Conservation (phyloP, 2,113 vertebrate species). For the Melanerpes formicivorus region DNA sequence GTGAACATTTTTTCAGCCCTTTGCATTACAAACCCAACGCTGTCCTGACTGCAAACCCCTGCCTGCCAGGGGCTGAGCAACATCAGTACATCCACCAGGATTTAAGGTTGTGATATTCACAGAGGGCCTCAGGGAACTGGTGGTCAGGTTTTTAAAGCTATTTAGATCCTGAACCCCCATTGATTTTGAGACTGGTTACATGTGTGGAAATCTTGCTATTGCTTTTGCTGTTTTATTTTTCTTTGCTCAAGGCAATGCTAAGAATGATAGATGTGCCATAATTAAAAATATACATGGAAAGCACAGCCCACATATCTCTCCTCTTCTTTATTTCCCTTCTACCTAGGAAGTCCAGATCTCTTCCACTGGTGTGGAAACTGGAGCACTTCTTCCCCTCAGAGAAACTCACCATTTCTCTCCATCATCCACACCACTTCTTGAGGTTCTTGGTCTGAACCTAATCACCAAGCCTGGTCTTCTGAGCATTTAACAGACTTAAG, state of each 20-base stretch:
- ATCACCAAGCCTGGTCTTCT: not conserved
- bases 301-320: not conserved
- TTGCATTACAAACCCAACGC: not conserved
- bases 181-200: constrained; percentile 45
- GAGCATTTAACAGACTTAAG: not conserved
- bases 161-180: constrained; percentile 27
- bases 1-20: not conserved
- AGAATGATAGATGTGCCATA: constrained; percentile 45
- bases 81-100: not conserved
- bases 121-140: not conserved
- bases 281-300: constrained; percentile 55
- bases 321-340: constrained; percentile 1
- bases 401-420: not conserved
- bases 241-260: constrained; percentile 46
- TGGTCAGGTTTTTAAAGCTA: constrained; percentile 29
- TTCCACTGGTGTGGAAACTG: not conserved
- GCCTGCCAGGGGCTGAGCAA: not conserved
- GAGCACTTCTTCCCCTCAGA: not conserved
- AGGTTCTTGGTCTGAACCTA: not conserved
- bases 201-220: constrained; percentile 27
- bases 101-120: constrained; percentile 45
- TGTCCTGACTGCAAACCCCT: not conserved
- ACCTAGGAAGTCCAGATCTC: not conserved
- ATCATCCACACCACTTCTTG: not conserved
- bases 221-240: constrained; percentile 27